A percentile compares a stretch with the other conserved stretches of the same genome.
These are phyloP conservation scores for Prinia subflava DNA, from an alignment of 2,113 vertebrate species.

Conservation along the genomic window DNA sequence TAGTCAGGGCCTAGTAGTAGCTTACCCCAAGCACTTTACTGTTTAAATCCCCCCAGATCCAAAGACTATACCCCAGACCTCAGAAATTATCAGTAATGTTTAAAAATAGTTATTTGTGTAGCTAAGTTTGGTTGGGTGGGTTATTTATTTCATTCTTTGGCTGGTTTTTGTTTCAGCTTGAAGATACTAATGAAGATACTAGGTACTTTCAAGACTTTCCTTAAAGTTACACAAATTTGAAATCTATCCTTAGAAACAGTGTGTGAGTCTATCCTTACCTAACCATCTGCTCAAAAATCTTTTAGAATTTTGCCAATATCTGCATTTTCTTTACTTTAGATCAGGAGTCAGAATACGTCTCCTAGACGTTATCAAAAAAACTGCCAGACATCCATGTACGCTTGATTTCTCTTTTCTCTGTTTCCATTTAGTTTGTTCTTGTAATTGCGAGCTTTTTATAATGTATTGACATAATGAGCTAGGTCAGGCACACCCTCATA, in stretches of 20 bases:
- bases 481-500: neutral
- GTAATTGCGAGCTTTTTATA: neutral
- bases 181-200: neutral
- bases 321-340: neutral
- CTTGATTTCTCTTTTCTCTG: neutral
- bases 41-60: neutral
- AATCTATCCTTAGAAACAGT: neutral
- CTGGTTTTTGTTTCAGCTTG: neutral
- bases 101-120: neutral
- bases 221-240: neutral
- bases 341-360: neutral
- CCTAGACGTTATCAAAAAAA: neutral
- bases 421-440: neutral
- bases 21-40: neutral
- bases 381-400: rapidly evolving
- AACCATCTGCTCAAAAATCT: neutral
- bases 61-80: neutral
- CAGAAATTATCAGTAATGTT: neutral
- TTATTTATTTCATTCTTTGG: neutral
- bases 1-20: neutral
- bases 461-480: neutral
- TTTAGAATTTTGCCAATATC: neutral
- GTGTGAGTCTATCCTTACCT: neutral
- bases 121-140: rapidly evolving
- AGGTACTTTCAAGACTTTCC: neutral